phyloP scores from a whole-genome alignment of 1,140 invertebrate species.

The Psilanteris sp. region DNA sequence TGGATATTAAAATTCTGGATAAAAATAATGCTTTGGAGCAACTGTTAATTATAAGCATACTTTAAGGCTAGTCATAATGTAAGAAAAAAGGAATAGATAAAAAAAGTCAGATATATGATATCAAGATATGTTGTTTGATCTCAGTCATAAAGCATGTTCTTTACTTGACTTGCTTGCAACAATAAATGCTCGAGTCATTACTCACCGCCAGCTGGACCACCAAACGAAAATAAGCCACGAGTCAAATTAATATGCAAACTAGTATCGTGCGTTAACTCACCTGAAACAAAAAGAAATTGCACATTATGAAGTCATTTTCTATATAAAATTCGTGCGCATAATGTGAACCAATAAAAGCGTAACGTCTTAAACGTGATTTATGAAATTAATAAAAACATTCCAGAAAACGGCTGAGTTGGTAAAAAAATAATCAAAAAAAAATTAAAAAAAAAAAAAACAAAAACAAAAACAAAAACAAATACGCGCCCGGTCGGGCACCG shows the following conservation, averaged over 20 bases:
- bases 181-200: conserved; percentile 41
- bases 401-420: conserved; percentile 2
- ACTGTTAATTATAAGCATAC: too few relatives aligned
- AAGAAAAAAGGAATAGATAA: too few relatives aligned
- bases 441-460: too few relatives aligned
- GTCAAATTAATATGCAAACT: conserved; percentile 66
- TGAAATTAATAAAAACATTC: conserved; percentile 32
- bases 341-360: conserved; percentile 12
- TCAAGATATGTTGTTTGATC: conserved; percentile 16
- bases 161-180: conserved; percentile 29
- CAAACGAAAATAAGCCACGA: conserved; percentile 44
- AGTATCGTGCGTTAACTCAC: conserved; percentile 67
- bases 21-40: too few relatives aligned
- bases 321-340: conserved; percentile 33
- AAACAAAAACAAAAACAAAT: conserved; percentile 1
- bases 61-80: too few relatives aligned
- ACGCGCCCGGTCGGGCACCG: not conserved
- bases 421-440: too few relatives aligned
- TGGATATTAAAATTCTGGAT: too few relatives aligned
- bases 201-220: conserved; percentile 55
- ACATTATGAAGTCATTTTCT: conserved; percentile 32
- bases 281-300: conserved; percentile 68
- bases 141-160: conserved; percentile 29
- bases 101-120: not conserved
- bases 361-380: conserved; percentile 19